These are phyloP conservation scores for Phymorhynchus buccinoides DNA, from an alignment of 1,140 invertebrate genomes.

Conservation along the genomic window DNA sequence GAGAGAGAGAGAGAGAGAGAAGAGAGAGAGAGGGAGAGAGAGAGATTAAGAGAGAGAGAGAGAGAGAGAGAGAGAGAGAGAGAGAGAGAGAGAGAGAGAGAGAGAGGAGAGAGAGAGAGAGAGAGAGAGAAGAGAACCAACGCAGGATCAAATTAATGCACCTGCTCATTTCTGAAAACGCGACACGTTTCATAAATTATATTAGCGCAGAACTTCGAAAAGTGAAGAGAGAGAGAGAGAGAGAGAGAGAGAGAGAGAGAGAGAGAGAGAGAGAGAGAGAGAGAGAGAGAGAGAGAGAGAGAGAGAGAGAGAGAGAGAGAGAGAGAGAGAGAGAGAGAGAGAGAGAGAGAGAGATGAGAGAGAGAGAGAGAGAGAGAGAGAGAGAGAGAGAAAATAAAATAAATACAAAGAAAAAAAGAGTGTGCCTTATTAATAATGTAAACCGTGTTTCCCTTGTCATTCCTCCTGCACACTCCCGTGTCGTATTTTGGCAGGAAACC, in stretches of 20 bases:
- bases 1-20: background rate
- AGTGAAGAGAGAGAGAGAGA: conserved; percentile 13
- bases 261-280: background rate
- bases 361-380: too few relatives aligned
- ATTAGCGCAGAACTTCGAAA: background rate
- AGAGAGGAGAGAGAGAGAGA: background rate
- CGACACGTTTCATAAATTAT: background rate
- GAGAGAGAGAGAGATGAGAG: too few relatives aligned
- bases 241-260: conserved; percentile 15
- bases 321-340: background rate
- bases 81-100: too few relatives aligned
- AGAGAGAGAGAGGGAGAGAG: background rate
- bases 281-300: background rate
- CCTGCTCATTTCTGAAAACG: too few relatives aligned
- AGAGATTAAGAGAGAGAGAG: background rate
- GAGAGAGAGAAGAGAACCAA: background rate
- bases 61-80: too few relatives aligned
- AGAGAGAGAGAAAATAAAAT: too few relatives aligned
- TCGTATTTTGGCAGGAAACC: background rate
- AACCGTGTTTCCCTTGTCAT: too few relatives aligned
- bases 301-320: background rate
- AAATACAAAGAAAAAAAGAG: too few relatives aligned
- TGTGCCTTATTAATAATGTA: too few relatives aligned
- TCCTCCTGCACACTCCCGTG: background rate
- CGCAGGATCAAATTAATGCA: too few relatives aligned